Evolutionary conservation across 2,797 vertebrate genomes (phyloP).

Genomic region (Neoniphon sammara): DNA sequence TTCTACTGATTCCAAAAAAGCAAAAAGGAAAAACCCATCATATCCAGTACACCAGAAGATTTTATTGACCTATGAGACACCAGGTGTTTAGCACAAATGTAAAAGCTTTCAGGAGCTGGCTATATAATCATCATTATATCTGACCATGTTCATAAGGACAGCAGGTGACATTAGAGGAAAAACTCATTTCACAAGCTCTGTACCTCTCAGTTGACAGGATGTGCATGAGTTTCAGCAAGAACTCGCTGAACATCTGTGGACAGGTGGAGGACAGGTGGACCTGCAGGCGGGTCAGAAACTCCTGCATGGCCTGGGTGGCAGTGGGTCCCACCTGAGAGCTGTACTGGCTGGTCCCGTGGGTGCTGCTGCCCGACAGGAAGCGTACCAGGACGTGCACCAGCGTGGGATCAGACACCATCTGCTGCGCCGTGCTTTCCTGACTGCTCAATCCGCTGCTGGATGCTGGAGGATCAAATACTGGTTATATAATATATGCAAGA

Average conservation of each 20-base stretch:
- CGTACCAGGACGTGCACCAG: slow-evolving; percentile 95
- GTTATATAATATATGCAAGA: not conserved
- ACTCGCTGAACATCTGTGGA: slow-evolving; percentile 99
- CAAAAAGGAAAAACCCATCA: too few species aligned
- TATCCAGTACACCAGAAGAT: too few species aligned
- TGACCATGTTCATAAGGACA: too few species aligned
- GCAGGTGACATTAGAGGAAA: not conserved
- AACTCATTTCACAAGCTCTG: not conserved
- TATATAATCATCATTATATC: too few species aligned
- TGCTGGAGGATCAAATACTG: slow-evolving; percentile 70
- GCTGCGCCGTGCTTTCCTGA: slow-evolving; percentile 95
- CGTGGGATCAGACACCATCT: slow-evolving; percentile 96
- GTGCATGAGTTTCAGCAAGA: slow-evolving; percentile 96
- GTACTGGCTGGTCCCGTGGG: slow-evolving; percentile 96
- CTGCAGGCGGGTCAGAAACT: slow-evolving; percentile 96
- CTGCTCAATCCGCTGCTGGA: slow-evolving; percentile 85
- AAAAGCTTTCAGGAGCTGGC: too few species aligned
- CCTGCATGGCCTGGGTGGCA: slow-evolving; percentile 98
- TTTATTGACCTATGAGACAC: too few species aligned
- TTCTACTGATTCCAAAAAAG: too few species aligned
- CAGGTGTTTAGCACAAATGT: too few species aligned
- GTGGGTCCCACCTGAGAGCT: slow-evolving; percentile 99
- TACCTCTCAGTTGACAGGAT: slow-evolving; percentile 98
- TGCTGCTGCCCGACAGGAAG: slow-evolving; percentile 96
- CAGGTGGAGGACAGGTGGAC: slow-evolving; percentile 96